Conservation (phyloP, 2,888 invertebrate genomes). For the Coenonympha arcania region DNA sequence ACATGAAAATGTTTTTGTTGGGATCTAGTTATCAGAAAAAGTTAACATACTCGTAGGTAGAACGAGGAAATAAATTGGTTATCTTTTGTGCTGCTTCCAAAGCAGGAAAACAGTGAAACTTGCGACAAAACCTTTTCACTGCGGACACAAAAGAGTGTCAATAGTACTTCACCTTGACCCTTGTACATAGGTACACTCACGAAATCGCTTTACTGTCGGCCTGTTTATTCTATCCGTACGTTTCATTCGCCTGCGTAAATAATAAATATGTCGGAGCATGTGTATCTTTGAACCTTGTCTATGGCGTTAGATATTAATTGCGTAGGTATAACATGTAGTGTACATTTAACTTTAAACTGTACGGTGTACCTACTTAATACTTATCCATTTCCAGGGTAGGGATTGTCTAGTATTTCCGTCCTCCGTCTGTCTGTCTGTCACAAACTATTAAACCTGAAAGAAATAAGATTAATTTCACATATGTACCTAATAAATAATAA, state of each 20-base stretch:
- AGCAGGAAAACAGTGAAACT: not conserved
- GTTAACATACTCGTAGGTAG: not conserved
- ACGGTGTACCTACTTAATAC: no score
- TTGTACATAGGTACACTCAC: not conserved
- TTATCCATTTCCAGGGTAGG: no score
- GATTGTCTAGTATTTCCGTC: no score
- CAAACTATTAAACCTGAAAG: no score
- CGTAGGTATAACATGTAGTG: no score
- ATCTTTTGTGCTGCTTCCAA: not conserved
- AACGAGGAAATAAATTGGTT: not conserved
- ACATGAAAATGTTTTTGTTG: no score
- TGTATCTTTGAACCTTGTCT: not conserved
- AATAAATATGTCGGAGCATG: not conserved
- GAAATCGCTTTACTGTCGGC: not conserved
- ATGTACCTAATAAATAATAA: no score
- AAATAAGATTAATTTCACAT: no score
- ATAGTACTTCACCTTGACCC: constrained; percentile 3
- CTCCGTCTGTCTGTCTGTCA: no score
- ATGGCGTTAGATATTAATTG: no score
- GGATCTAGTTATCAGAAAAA: no score
- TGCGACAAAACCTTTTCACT: constrained; percentile 4
- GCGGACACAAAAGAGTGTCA: constrained; percentile 5
- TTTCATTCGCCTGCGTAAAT: not conserved
- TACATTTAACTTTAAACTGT: no score
- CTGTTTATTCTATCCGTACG: not conserved